Base-by-base conservation (phyloP, 2,888 invertebrate species). In the Abrostola tripartita region DNA sequence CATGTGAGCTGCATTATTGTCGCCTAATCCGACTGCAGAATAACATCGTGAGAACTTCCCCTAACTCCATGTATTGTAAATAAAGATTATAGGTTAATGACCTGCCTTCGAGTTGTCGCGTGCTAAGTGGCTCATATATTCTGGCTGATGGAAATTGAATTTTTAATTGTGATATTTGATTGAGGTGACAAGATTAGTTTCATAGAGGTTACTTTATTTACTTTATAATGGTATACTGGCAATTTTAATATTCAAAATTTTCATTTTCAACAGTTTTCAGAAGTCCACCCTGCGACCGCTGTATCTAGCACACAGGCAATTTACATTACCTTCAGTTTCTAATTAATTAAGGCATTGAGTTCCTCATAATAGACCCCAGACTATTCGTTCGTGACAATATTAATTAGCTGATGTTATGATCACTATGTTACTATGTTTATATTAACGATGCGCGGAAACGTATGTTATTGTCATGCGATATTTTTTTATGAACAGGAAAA, bases 401-500 rank as follows among this genome's bases (percentile, higher is more conserved):
- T 47, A 47, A 47, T 47, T 14, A 40, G 37, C 12, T 52, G 10
- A 24, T 24, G 24, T 65, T 72, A 61, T 60, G 53, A 51, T 54
- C 50, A 44, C n/a, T 36, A 51, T 9, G 53, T 44, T 53, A 44
- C 36, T 58, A 52, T 58, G 37, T 55, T 61, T 58, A 53, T 57
- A 37, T 71, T 71, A 47, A 37, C 52, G 51, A 24, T 37, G 24
- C 14, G n/a, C 54, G 77, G 73, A 73, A 61, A 73, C 37, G 1
- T 44, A 7, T 41, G 14, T 49, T 37, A 51, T 47, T 50, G 47
- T 44, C 76, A 72, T 63, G 77, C 73, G 58, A 67, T 51, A 41
- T 58, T 59, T 47, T 65, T 76, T 69, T 77, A 12, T 56, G 10
- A 37, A 10, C 65, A 59, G 53, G 67, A 76, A 60, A 71, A 37